Conservation (phyloP, 2,888 invertebrate genomes). For the Troides oblongomaculatus region DNA sequence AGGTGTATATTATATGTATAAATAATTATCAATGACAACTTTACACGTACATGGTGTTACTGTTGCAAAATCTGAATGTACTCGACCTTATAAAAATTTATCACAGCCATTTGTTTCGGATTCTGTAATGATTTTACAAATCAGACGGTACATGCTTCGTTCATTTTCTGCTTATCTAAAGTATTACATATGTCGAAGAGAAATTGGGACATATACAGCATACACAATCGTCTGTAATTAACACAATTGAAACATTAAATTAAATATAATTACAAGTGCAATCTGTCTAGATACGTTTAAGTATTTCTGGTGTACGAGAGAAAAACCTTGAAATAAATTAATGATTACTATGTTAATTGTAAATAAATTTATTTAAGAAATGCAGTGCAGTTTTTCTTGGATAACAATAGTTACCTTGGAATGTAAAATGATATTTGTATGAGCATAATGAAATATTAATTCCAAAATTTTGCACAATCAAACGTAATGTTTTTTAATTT, state of each 20-base stretch:
- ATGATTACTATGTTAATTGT: too few relatives aligned
- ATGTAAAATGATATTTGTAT: not conserved
- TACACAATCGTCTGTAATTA: not conserved
- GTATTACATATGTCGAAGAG: too few relatives aligned
- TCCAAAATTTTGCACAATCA: not conserved
- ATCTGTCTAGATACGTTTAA: too few relatives aligned
- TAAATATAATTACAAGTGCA: too few relatives aligned
- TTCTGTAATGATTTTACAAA: not conserved
- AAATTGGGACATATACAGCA: too few relatives aligned
- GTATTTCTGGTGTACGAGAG: too few relatives aligned
- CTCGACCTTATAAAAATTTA: constrained; percentile 5
- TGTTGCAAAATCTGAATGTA: not conserved
- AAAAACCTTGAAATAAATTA: too few relatives aligned
- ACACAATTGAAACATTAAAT: too few relatives aligned
- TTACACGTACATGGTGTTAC: too few relatives aligned
- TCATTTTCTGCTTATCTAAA: not conserved
- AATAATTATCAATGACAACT: too few relatives aligned
- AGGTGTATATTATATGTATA: too few relatives aligned
- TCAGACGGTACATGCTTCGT: not conserved
- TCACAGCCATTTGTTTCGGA: not conserved
- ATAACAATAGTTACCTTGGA: not conserved
- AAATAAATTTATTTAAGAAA: not conserved
- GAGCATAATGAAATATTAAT: not conserved
- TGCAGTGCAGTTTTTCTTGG: not conserved
- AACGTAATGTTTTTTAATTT: not conserved